Conservation (phyloP, 1,140 invertebrate species). For the Tetragnatha versicolor region DNA sequence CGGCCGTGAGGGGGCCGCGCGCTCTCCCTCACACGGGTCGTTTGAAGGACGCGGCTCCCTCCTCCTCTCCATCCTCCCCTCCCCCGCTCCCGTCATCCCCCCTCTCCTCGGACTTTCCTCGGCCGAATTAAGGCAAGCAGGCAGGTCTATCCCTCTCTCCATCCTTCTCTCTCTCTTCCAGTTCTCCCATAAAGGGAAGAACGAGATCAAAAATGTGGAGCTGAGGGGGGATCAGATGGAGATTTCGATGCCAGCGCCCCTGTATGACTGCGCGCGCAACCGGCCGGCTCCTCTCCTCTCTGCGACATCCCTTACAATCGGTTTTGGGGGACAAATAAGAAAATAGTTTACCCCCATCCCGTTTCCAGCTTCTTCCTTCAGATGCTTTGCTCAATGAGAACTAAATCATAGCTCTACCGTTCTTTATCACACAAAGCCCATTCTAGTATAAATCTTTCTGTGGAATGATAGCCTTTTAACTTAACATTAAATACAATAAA, state of each 20-base stretch:
- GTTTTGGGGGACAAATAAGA: not conserved
- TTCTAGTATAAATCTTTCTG: too few species aligned
- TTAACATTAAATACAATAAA: too few species aligned
- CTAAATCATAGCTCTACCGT: too few species aligned
- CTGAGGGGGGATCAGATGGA: constrained; percentile 24
- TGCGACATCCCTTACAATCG: constrained; percentile 29
- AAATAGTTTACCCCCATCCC: not conserved
- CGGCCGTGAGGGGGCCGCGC: too few species aligned
- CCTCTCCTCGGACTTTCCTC: constrained; percentile 14
- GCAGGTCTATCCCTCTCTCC: not conserved
- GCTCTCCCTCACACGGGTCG: too few species aligned
- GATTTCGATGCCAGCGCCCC: constrained; percentile 48
- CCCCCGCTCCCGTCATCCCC: not conserved
- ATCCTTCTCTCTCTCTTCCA: not conserved
- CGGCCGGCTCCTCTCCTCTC: constrained; percentile 17
- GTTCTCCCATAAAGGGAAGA: too few species aligned
- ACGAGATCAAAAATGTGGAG: not conserved
- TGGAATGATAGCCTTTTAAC: too few species aligned
- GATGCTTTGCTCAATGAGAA: too few species aligned
- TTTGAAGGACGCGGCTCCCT: constrained; percentile 40
- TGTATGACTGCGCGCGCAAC: constrained; percentile 24
- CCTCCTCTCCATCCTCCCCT: not conserved
- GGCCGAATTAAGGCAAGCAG: not conserved
- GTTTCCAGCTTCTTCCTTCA: not conserved
- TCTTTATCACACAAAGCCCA: too few species aligned